Evolutionary conservation across 2,113 vertebrate species (phyloP), one percentile per base, ranked within the genome.

Genomic region (Hemiscyllium ocellatum): DNA sequence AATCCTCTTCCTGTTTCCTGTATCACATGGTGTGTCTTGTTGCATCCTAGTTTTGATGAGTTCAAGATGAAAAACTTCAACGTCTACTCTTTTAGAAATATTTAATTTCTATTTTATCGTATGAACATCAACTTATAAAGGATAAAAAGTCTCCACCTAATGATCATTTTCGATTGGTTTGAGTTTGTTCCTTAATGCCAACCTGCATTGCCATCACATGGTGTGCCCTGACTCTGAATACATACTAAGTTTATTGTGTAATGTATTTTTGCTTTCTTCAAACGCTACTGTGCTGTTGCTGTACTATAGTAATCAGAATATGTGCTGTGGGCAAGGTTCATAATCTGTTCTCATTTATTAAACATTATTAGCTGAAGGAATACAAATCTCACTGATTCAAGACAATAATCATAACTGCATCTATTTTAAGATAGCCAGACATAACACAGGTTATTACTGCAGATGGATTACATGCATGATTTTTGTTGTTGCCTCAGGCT

Each of bases 391-490:
- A 93, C 61, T 66, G 61, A 93, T 93, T 93, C 61, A 93, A 33
- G 61, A 66, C 61, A 93, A 68, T 66, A 93, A 93, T 93, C 61
- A 66, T 66, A 83, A 83, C 33, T 37, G 61, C 89, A 93, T 93
- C 89, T 19, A 93, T 93, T 93, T 93, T 93, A 66, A 93, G 66
- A 66, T 93, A 37, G 33, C 65, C 61, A 66, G 89, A 66, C 89
- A 66, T 93, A 93, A 93, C 33, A 8, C 89, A 66, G 89, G 89
- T 93, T 93, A 93, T 93, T 93, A 93, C 89, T n/a, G 87, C n/a
- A 20, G 89, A 93, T 93, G 89, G 61, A 93, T 93, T 66, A 93
- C 37, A 37, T 93, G 89, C 61, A 93, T 93, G 61, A 93, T 93
- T 93, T 66, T 37, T 93, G 26, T 37, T 93, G 12, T 93, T 66